Percentiles rank a stretch among this genome's conserved stretches.
These are phyloP conservation scores for Epinephelus fuscoguttatus DNA, from an alignment of 2,113 vertebrate genomes.

Conservation along the genomic window DNA sequence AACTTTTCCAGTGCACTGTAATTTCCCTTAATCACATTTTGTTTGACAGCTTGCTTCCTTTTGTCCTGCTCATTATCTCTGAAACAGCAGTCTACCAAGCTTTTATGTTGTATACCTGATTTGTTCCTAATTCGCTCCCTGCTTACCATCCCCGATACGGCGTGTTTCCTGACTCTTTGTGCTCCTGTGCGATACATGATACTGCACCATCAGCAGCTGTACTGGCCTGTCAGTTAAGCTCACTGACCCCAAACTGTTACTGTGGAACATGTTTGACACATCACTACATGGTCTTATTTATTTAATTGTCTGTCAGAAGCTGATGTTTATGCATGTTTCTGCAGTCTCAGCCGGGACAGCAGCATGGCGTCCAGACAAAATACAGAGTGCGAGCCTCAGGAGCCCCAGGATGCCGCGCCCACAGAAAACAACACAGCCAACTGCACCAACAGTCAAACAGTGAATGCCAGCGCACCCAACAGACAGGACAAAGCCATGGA, in stretches of 20 bases:
- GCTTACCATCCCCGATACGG: neutral
- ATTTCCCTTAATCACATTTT: conserved; percentile 61
- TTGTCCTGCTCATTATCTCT: conserved; percentile 49
- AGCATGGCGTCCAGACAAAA: conserved; percentile 99
- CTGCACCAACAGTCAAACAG: conserved; percentile 86
- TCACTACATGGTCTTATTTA: conserved; percentile 25
- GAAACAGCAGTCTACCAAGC: conserved; percentile 23
- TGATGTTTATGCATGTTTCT: conserved; percentile 65
- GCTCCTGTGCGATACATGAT: conserved; percentile 1
- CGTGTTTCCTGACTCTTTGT: conserved; percentile 12
- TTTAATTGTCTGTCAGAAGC: conserved; percentile 35
- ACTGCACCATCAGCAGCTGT: conserved; percentile 18
- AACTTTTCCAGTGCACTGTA: conserved; percentile 42
- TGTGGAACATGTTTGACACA: conserved; percentile 7
- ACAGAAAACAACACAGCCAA: conserved; percentile 88
- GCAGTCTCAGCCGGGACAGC: conserved; percentile 94
- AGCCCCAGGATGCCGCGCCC: conserved; percentile 84
- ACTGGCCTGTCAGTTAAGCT: conserved; percentile 3
- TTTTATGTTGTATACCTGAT: conserved; percentile 51
- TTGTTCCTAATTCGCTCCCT: conserved; percentile 29
- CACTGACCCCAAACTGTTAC: conserved; percentile 34
- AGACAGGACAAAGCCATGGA: conserved; percentile 85
- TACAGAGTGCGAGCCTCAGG: conserved; percentile 93
- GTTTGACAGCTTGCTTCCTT: conserved; percentile 53
- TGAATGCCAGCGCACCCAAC: conserved; percentile 85